Conservation (phyloP, 35 echinoderm and acorn worm genomes). For the Strongylocentrotus purpuratus region DNA sequence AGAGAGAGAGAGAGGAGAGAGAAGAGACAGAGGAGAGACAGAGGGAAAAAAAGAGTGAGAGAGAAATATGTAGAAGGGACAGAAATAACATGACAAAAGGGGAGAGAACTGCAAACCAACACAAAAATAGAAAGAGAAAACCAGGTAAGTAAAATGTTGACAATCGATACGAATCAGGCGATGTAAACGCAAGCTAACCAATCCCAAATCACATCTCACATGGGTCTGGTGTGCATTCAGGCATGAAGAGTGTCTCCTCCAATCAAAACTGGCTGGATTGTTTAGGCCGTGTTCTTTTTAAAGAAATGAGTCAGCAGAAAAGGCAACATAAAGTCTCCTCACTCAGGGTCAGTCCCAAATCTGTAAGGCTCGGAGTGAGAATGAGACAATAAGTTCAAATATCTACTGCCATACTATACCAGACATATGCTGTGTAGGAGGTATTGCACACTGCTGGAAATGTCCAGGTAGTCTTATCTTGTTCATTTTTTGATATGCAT, state of each 20-base stretch:
- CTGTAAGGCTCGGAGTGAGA: no score
- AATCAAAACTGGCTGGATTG: not conserved
- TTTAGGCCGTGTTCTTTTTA: not conserved
- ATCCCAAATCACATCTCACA: not conserved
- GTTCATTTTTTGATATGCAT: no score
- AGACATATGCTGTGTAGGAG: no score
- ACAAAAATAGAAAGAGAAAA: not conserved
- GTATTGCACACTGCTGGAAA: no score
- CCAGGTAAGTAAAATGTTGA: not conserved
- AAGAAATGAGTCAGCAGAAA: no score
- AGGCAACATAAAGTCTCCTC: no score
- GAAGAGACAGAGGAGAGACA: no score
- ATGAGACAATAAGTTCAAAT: no score
- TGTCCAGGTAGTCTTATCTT: no score
- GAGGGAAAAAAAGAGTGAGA: not conserved
- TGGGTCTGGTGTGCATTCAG: not conserved
- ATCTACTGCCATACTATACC: no score
- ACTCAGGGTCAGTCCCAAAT: no score
- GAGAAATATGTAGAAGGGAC: not conserved
- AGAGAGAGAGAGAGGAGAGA: no score
- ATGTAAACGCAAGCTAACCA: constrained; percentile 8
- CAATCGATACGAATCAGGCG: constrained; percentile 9
- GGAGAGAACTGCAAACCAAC: not conserved
- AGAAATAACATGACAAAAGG: not conserved
- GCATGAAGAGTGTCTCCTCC: not conserved